phyloP scores from a whole-genome alignment of 2,888 invertebrate genomes.

The Chalcosyrphus nemorum region DNA sequence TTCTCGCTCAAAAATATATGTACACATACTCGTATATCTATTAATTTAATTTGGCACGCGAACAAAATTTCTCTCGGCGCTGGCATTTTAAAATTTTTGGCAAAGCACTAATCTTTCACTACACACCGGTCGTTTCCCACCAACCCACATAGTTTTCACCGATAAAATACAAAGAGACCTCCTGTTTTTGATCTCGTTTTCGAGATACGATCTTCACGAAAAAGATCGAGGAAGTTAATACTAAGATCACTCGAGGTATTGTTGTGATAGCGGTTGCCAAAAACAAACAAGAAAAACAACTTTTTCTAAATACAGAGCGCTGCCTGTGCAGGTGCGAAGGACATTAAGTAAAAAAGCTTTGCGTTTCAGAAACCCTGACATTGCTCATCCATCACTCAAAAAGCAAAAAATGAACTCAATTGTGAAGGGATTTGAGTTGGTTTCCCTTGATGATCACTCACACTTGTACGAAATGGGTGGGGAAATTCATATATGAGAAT shows the following conservation, averaged over 20 bases:
- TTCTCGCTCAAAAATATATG: neutral
- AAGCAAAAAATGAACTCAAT: neutral
- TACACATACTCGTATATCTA: no score
- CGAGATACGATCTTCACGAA: constrained; percentile 8
- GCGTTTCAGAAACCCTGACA: constrained; percentile 48
- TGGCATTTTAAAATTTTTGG: constrained; percentile 47
- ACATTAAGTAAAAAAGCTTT: neutral
- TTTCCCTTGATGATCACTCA: constrained; percentile 11
- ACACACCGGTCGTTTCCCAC: neutral
- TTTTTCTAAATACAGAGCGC: constrained; percentile 5
- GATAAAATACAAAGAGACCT: constrained; percentile 7
- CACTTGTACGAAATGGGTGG: neutral
- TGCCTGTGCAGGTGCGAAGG: constrained; percentile 44
- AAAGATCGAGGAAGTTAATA: constrained; percentile 48
- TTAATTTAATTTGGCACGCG: constrained; percentile 64
- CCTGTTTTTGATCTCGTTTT: constrained; percentile 27
- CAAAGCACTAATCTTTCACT: constrained; percentile 12
- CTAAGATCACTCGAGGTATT: constrained; percentile 17
- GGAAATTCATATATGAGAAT: neutral
- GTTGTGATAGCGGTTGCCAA: constrained; percentile 57
- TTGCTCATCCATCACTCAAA: constrained; percentile 40
- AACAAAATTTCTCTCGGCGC: constrained; percentile 44
- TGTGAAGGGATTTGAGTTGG: constrained; percentile 14
- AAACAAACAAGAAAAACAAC: no score
- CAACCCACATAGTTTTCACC: constrained; percentile 3